Percentiles rank a stretch among this genome's conserved stretches.
Evolutionary conservation across 2,113 vertebrate genomes (phyloP).

Genomic region (Geococcyx californianus): DNA sequence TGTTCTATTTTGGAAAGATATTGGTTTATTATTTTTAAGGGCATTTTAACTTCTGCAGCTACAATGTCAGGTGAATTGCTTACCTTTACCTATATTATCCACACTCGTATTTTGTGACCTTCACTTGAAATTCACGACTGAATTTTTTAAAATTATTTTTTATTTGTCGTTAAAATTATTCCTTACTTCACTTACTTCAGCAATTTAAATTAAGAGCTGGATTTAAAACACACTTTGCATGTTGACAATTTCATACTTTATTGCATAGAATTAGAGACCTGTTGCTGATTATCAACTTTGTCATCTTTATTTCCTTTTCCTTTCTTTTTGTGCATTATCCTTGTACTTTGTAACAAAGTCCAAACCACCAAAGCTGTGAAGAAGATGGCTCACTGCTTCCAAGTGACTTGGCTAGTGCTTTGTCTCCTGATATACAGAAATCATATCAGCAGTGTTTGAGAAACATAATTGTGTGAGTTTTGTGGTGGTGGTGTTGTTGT

Average conservation of each 20-base stretch:
- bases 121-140: background rate
- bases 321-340: background rate
- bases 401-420: background rate
- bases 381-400: background rate
- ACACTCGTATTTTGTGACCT: background rate
- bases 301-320: background rate
- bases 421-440: background rate
- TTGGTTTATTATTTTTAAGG: background rate
- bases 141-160: background rate
- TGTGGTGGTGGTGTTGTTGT: no score
- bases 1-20: background rate
- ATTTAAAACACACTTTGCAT: background rate
- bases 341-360: background rate
- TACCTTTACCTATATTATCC: fast-evolving
- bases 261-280: background rate
- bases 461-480: background rate
- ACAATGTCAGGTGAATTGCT: background rate
- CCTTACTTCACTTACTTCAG: background rate
- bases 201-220: background rate
- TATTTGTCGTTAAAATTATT: background rate
- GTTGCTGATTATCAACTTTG: background rate
- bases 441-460: background rate
- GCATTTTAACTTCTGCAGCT: background rate
- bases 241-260: background rate
- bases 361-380: background rate